Evolutionary conservation across 2,113 vertebrate genomes (phyloP).

Genomic region (Corythornis vintsioides): DNA sequence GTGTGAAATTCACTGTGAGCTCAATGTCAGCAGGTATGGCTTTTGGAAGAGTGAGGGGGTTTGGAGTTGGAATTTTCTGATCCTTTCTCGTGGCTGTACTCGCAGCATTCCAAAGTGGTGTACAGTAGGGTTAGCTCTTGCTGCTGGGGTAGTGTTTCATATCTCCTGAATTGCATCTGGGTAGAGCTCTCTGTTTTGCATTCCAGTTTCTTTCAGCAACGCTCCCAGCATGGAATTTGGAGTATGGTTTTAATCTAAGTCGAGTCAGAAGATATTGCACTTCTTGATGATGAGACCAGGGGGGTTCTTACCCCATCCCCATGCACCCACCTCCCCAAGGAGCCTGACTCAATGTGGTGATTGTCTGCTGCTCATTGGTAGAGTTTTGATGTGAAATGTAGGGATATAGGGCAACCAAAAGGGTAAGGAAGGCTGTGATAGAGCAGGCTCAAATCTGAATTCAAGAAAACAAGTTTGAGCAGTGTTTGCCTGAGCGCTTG

Average conservation of each 20-base stretch:
- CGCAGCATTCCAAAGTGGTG: background rate
- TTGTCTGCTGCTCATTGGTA: conserved; percentile 17
- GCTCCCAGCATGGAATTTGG: conserved; percentile 25
- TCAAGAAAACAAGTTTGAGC: background rate
- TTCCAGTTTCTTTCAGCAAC: conserved; percentile 43
- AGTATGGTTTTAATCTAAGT: conserved; percentile 69
- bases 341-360: background rate
- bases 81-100: background rate
- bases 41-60: background rate
- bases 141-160: conserved; percentile 37
- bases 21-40: background rate
- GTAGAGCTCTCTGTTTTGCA: conserved; percentile 29
- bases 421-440: background rate
- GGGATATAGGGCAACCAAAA: background rate
- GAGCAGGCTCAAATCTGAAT: background rate
- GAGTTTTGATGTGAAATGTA: conserved; percentile 18
- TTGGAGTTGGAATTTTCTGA: background rate
- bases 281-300: background rate
- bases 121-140: background rate
- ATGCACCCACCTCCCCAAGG: background rate
- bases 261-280: conserved; percentile 34
- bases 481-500: background rate
- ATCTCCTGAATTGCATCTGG: conserved; percentile 48
- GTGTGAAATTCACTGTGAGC: background rate
- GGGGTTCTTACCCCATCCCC: background rate